phyloP scores from a whole-genome alignment of 2,113 vertebrate species.

The Sigmodon hispidus region DNA sequence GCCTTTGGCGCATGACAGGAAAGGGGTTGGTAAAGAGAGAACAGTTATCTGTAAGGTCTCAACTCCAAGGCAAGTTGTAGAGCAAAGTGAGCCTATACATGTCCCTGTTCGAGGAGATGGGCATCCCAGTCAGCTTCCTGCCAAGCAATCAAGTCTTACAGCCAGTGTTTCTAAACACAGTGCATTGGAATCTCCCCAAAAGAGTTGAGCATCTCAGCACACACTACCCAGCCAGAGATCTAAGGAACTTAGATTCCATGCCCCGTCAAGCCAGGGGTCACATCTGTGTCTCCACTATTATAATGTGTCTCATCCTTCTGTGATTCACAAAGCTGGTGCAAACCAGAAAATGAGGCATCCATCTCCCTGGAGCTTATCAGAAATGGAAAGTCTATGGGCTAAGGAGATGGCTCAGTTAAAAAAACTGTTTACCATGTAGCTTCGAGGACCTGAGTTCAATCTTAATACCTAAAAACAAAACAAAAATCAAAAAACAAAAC shows the following conservation, averaged over 20 bases:
- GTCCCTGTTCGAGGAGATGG: background rate
- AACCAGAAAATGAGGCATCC: fast-evolving
- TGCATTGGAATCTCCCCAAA: background rate
- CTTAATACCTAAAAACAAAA: background rate
- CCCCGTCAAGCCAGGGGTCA: fast-evolving
- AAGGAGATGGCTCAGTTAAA: background rate
- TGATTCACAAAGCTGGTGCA: fast-evolving
- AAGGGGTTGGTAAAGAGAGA: background rate
- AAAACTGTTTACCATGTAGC: background rate
- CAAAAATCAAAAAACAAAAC: background rate
- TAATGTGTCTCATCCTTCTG: fast-evolving
- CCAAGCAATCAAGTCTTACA: background rate
- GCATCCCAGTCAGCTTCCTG: background rate
- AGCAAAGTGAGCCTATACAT: background rate
- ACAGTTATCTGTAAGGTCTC: background rate
- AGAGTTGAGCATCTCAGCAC: background rate
- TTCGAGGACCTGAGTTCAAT: background rate
- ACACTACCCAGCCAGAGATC: background rate
- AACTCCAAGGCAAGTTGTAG: too few species aligned
- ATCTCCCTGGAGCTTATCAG: background rate
- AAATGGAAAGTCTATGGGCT: background rate
- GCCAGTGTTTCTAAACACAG: background rate
- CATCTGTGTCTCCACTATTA: fast-evolving
- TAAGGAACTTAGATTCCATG: background rate
- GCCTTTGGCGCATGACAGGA: background rate